Conservation (phyloP, 2,113 vertebrate genomes). For the Ptilonorhynchus violaceus region DNA sequence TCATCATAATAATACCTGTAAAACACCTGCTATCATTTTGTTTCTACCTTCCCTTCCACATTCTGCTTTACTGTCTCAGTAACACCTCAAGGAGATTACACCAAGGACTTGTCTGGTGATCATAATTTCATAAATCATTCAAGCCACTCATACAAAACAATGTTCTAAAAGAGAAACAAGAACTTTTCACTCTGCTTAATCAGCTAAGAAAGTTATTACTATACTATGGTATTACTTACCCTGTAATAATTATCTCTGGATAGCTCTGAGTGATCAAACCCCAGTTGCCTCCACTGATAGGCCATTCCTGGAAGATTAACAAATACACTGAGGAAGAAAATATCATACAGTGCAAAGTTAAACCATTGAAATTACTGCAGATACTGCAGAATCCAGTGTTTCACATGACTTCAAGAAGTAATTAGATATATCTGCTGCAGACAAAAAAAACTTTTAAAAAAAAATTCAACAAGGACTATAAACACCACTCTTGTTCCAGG, state of each 20-base stretch:
- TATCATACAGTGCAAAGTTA: background rate
- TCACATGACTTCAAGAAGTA: background rate
- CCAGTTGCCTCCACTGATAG: constrained; percentile 97
- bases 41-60: background rate
- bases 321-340: constrained; percentile 26
- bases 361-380: background rate
- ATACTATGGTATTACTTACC: constrained; percentile 78
- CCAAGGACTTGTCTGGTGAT: background rate
- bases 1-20: background rate
- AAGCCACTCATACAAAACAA: background rate
- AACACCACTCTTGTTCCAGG: background rate
- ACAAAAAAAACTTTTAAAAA: too few species aligned
- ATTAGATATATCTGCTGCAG: background rate
- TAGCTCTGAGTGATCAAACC: constrained; percentile 96
- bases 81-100: background rate
- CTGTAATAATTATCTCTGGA: constrained; percentile 98
- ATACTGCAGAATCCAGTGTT: background rate
- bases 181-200: background rate
- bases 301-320: constrained; percentile 89
- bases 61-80: background rate
- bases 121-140: background rate
- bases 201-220: background rate
- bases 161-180: background rate
- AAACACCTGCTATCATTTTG: background rate
- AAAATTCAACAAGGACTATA: background rate